A percentile compares a stretch with the other conserved stretches of the same genome.
Evolutionary conservation across 2,113 vertebrate genomes (phyloP).

Genomic region (Dendrocopos noguchii): DNA sequence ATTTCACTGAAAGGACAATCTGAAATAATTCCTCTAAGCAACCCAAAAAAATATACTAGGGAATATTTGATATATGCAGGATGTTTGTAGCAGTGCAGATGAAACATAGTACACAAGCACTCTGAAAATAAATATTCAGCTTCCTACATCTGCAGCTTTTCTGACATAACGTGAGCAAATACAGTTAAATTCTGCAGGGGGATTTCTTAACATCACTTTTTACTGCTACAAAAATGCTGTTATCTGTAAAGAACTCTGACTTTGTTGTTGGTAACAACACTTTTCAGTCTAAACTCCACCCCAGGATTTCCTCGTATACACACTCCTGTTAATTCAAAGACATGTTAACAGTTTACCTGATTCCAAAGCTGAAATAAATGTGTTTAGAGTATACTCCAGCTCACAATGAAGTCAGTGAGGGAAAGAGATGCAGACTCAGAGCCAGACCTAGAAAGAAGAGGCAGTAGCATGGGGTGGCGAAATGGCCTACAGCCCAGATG

Average conservation of each 20-base stretch:
- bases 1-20: conserved; percentile 49
- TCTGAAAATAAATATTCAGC: not conserved
- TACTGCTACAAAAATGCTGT: not conserved
- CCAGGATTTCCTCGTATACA: not conserved
- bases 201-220: not conserved
- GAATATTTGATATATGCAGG: not conserved
- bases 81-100: not conserved
- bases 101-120: not conserved
- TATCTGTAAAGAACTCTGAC: not conserved
- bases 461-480: fast-evolving
- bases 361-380: not conserved
- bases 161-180: not conserved
- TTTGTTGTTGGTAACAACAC: not conserved
- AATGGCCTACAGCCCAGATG: not conserved
- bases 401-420: not conserved
- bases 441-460: not conserved
- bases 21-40: conserved; percentile 50
- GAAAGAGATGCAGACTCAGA: not conserved
- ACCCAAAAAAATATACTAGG: not conserved
- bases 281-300: not conserved
- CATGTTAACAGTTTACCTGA: not conserved
- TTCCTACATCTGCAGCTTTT: not conserved
- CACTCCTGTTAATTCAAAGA: not conserved
- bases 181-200: not conserved
- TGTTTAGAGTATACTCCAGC: not conserved